phyloP scores from a whole-genome alignment of 2,888 invertebrate genomes.

The Patella pellucida region DNA sequence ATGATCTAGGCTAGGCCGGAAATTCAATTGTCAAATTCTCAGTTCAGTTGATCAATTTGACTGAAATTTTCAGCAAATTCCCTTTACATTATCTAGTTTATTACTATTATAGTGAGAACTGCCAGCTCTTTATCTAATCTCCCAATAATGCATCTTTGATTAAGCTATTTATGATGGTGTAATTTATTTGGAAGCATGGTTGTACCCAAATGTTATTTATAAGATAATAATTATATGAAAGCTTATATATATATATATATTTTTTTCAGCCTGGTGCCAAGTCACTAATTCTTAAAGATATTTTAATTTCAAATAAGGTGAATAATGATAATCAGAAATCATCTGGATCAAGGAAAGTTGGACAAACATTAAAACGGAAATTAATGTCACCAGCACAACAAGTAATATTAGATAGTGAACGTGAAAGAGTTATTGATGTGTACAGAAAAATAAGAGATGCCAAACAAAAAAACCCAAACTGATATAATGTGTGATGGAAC shows the following conservation, averaged over 20 bases:
- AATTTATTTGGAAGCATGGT: too few relatives aligned
- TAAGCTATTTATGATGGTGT: too few relatives aligned
- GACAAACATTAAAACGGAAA: slow-evolving; percentile 28
- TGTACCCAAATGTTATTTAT: too few relatives aligned
- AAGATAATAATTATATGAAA: not conserved
- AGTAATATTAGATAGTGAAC: slow-evolving; percentile 22
- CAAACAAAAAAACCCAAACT: slow-evolving; percentile 17
- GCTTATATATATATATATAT: not conserved
- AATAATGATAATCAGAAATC: not conserved
- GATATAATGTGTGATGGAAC: not conserved
- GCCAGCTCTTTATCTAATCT: too few relatives aligned
- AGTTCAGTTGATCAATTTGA: too few relatives aligned
- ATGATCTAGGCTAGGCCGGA: too few relatives aligned
- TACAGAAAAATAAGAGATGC: slow-evolving; percentile 35
- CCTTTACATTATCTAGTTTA: too few relatives aligned
- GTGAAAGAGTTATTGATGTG: slow-evolving; percentile 27
- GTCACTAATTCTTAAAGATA: slow-evolving; percentile 23
- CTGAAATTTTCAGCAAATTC: too few relatives aligned
- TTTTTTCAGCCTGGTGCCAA: slow-evolving; percentile 25
- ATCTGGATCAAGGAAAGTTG: slow-evolving; percentile 1
- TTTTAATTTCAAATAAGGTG: slow-evolving; percentile 3
- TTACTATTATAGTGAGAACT: too few relatives aligned
- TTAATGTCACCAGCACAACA: slow-evolving; percentile 22
- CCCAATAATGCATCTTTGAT: too few relatives aligned
- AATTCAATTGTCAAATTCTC: too few relatives aligned